Evolutionary conservation across 1,140 invertebrate species (phyloP).

Genomic region (Eciton burchellii): DNA sequence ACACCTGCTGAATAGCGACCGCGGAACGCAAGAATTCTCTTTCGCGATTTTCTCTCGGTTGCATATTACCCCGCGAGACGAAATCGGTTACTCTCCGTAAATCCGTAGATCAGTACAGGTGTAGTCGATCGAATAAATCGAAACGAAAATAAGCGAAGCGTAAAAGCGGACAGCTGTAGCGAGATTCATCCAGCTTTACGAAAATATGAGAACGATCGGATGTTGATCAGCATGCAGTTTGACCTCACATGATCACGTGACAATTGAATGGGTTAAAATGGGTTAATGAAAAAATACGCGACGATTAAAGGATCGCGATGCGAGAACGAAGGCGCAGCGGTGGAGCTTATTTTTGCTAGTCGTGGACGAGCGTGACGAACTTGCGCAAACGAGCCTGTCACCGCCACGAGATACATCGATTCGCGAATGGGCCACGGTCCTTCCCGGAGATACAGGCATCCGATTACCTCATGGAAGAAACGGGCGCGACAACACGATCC

Average conservation of each 20-base stretch:
- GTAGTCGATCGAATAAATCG: too few relatives aligned
- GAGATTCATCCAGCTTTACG: too few relatives aligned
- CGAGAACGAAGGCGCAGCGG: not conserved
- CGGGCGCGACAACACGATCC: not conserved
- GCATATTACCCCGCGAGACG: too few relatives aligned
- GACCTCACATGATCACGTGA: too few relatives aligned
- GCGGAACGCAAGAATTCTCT: not conserved
- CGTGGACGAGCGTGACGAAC: constrained; percentile 48
- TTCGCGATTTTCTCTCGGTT: too few relatives aligned
- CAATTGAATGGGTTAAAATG: too few relatives aligned
- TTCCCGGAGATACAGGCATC: constrained; percentile 54
- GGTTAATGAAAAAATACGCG: constrained; percentile 38
- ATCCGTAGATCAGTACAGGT: too few relatives aligned
- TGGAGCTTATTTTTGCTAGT: constrained; percentile 54
- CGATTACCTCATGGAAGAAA: constrained; percentile 54
- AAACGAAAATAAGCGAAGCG: too few relatives aligned
- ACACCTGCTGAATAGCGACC: not conserved
- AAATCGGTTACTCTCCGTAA: too few relatives aligned
- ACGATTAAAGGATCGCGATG: constrained; percentile 32
- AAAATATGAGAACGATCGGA: constrained; percentile 1
- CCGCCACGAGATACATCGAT: constrained; percentile 56
- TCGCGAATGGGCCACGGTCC: constrained; percentile 37
- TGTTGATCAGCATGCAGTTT: not conserved
- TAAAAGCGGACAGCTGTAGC: too few relatives aligned
- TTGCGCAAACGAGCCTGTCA: constrained; percentile 57